Conservation (phyloP, 2,113 vertebrate species). For the Eonycteris spelaea region DNA sequence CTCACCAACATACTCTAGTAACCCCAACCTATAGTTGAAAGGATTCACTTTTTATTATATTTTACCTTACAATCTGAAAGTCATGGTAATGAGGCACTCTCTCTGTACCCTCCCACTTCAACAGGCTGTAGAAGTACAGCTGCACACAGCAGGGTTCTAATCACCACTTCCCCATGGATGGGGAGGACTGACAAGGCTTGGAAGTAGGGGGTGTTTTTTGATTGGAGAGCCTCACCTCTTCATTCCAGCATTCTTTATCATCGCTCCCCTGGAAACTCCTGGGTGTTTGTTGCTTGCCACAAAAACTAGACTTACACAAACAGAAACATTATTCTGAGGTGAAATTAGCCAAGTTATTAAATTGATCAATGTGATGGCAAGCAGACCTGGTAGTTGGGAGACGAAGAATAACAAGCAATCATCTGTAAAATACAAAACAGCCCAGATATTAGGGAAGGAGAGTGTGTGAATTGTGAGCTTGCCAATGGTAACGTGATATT, state of each 20-base stretch:
- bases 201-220: slow-evolving; percentile 67
- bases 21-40: slow-evolving; percentile 84
- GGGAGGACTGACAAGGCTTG: slow-evolving; percentile 71
- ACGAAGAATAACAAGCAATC: not conserved
- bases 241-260: slow-evolving; percentile 62
- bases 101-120: slow-evolving; percentile 80
- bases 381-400: not conserved
- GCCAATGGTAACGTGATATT: not conserved
- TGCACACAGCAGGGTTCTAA: slow-evolving; percentile 86
- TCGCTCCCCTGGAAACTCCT: slow-evolving; percentile 40
- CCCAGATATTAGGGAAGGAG: slow-evolving; percentile 1
- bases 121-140: slow-evolving; percentile 83
- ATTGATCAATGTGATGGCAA: not conserved
- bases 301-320: slow-evolving; percentile 70
- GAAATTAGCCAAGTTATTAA: slow-evolving; percentile 76
- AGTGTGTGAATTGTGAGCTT: slow-evolving; percentile 44
- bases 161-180: slow-evolving; percentile 82
- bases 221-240: slow-evolving; percentile 66
- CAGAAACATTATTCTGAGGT: slow-evolving; percentile 74
- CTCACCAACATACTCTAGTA: not conserved
- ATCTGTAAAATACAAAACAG: not conserved
- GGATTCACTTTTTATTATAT: slow-evolving; percentile 82
- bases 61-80: slow-evolving; percentile 83
- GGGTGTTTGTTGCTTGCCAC: slow-evolving; percentile 36
- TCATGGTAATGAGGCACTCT: slow-evolving; percentile 84